phyloP scores from a whole-genome alignment of 2,113 vertebrate genomes.

The Paramormyrops kingsleyae region DNA sequence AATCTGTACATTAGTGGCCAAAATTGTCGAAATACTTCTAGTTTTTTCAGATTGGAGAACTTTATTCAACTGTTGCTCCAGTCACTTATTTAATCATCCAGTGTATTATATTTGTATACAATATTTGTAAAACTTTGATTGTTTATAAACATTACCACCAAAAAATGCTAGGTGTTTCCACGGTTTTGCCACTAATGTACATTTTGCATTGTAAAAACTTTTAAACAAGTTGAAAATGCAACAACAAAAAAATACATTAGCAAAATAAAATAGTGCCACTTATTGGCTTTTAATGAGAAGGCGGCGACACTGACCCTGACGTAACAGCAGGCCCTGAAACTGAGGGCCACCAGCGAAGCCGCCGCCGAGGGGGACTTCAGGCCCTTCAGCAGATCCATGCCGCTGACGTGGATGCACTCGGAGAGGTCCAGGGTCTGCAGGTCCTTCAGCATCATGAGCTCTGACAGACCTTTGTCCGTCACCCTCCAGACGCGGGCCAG shows the following conservation, averaged over 20 bases:
- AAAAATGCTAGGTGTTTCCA: too few species aligned
- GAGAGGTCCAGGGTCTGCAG: slow-evolving; percentile 65
- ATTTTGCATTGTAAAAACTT: background rate
- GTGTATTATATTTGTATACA: too few species aligned
- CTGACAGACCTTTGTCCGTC: slow-evolving; percentile 60
- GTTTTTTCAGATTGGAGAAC: too few species aligned
- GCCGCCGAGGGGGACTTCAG: slow-evolving; percentile 27
- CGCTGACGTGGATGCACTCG: slow-evolving; percentile 64
- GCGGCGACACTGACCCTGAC: slow-evolving; percentile 55
- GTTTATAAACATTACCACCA: too few species aligned
- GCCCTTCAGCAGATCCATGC: slow-evolving; percentile 58
- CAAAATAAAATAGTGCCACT: background rate
- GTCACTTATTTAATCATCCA: too few species aligned
- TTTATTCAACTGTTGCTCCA: too few species aligned
- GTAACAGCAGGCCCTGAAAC: slow-evolving; percentile 67
- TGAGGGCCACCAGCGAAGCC: slow-evolving; percentile 56
- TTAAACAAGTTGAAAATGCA: too few species aligned
- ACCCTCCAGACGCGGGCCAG: slow-evolving; percentile 61
- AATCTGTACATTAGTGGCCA: background rate
- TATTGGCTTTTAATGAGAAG: background rate
- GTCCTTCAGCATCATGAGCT: slow-evolving; percentile 49
- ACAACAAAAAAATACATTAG: background rate
- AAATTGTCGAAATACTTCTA: too few species aligned
- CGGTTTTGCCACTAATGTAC: background rate
- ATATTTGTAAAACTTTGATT: too few species aligned